These are phyloP conservation scores for Lithobates pipiens DNA, from an alignment of 2,797 vertebrate genomes.

Conservation along the genomic window DNA sequence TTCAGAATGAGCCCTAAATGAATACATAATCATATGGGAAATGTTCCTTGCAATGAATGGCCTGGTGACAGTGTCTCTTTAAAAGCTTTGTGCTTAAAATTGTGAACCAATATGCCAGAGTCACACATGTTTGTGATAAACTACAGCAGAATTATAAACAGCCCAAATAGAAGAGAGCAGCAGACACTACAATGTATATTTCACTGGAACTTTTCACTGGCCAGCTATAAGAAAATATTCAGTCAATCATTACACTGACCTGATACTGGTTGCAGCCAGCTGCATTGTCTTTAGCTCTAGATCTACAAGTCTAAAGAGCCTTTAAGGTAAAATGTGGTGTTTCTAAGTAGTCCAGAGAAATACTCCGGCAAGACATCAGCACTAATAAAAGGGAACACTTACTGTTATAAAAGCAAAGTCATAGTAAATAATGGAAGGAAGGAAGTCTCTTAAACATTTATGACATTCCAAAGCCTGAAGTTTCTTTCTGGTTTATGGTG, in stretches of 20 bases:
- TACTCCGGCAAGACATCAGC: slow-evolving; percentile 83
- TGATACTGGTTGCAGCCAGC: slow-evolving; percentile 1
- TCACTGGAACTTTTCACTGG: slow-evolving; percentile 13
- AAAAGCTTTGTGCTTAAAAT: too few relatives aligned
- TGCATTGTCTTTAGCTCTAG: slow-evolving; percentile 17
- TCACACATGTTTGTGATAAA: slow-evolving; percentile 38
- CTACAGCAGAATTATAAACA: slow-evolving; percentile 5
- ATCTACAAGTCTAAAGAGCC: slow-evolving; percentile 47
- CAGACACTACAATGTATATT: slow-evolving; percentile 46
- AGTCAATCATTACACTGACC: slow-evolving; percentile 27
- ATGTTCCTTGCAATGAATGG: too few relatives aligned
- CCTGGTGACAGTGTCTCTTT: too few relatives aligned
- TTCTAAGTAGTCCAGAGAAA: slow-evolving; percentile 78
- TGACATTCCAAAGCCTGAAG: slow-evolving; percentile 87
- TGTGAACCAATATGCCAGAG: neutral
- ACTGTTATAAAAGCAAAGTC: slow-evolving; percentile 80
- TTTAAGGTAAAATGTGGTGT: slow-evolving; percentile 76
- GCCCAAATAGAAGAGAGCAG: neutral
- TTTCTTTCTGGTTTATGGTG: slow-evolving; percentile 80
- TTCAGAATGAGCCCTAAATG: too few relatives aligned
- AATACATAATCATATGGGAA: too few relatives aligned
- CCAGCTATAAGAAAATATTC: slow-evolving; percentile 15
- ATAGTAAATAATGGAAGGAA: slow-evolving; percentile 89
- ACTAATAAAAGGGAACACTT: slow-evolving; percentile 83
- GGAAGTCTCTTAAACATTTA: slow-evolving; percentile 92